Conservation (phyloP, 2,888 invertebrate genomes). For the Apotomis betuletana region DNA sequence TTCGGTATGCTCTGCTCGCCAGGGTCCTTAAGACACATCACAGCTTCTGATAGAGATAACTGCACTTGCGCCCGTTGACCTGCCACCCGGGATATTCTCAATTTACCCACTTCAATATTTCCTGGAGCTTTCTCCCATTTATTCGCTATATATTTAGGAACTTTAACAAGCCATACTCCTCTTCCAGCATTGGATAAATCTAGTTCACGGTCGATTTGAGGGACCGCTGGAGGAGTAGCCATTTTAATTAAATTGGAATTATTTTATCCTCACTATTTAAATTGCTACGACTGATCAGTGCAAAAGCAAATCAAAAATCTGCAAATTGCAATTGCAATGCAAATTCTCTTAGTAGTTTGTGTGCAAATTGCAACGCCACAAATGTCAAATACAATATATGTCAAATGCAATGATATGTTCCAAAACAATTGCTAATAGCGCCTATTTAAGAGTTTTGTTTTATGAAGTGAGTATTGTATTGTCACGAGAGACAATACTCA, state of each 20-base stretch:
- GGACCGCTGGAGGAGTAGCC: slow-evolving; percentile 56
- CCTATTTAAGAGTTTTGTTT: too few relatives aligned
- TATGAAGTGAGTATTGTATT: too few relatives aligned
- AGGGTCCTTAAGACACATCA: slow-evolving; percentile 89
- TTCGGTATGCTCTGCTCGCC: slow-evolving; percentile 93
- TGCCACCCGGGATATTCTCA: slow-evolving; percentile 91
- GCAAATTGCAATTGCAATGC: slow-evolving; percentile 2
- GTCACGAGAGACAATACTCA: too few relatives aligned
- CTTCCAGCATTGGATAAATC: slow-evolving; percentile 94
- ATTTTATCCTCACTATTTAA: slow-evolving; percentile 4
- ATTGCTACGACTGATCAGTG: not conserved
- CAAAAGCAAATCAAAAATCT: not conserved
- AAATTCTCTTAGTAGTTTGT: too few relatives aligned
- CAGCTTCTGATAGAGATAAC: slow-evolving; percentile 91
- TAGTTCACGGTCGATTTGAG: slow-evolving; percentile 90
- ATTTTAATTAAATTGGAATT: slow-evolving; percentile 47
- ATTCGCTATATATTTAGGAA: slow-evolving; percentile 97
- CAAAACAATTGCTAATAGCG: too few relatives aligned
- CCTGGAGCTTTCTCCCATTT: slow-evolving; percentile 97
- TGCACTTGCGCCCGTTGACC: slow-evolving; percentile 95
- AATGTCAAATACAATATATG: slow-evolving; percentile 1
- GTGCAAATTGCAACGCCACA: not conserved
- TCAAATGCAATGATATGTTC: not conserved
- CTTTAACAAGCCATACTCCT: slow-evolving; percentile 98
- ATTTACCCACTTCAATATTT: slow-evolving; percentile 95